Conservation (phyloP, 1,140 invertebrate species). For the Halesus radiatus region DNA sequence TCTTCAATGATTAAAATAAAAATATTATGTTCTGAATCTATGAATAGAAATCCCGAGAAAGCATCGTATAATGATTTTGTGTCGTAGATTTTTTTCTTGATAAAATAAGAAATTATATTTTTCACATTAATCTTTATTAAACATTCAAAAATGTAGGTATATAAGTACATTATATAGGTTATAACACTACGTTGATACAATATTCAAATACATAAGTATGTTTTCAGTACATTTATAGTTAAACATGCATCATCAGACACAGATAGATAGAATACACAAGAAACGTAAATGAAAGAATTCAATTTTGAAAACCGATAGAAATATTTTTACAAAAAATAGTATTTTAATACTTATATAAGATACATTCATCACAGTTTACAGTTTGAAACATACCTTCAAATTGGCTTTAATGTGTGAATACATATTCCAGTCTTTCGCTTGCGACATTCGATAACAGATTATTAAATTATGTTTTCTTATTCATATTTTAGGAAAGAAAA, state of each 20-base stretch:
- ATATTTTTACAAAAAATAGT: conserved; percentile 40
- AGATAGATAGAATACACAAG: background rate
- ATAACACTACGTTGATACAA: conserved; percentile 13
- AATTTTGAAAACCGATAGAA: conserved; percentile 4
- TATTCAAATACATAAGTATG: conserved; percentile 18
- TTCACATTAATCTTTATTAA: conserved; percentile 21
- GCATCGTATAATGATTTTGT: too few relatives aligned
- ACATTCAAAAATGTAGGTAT: conserved; percentile 28
- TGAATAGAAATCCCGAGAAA: too few relatives aligned
- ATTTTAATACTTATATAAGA: conserved; percentile 15
- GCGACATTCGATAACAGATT: conserved; percentile 6
- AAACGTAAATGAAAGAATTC: background rate
- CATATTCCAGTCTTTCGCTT: conserved; percentile 34
- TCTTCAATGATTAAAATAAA: too few relatives aligned
- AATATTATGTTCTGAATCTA: too few relatives aligned
- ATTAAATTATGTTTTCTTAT: too few relatives aligned
- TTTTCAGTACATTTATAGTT: conserved; percentile 31
- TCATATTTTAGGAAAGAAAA: too few relatives aligned
- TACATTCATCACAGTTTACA: conserved; percentile 39
- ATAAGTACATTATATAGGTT: background rate
- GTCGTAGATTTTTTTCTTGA: background rate
- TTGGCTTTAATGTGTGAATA: conserved; percentile 6
- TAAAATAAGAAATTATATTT: background rate
- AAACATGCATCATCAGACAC: background rate
- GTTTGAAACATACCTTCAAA: conserved; percentile 10